Base-by-base conservation (phyloP, 2,888 invertebrate species). In the Hypena proboscidalis region DNA sequence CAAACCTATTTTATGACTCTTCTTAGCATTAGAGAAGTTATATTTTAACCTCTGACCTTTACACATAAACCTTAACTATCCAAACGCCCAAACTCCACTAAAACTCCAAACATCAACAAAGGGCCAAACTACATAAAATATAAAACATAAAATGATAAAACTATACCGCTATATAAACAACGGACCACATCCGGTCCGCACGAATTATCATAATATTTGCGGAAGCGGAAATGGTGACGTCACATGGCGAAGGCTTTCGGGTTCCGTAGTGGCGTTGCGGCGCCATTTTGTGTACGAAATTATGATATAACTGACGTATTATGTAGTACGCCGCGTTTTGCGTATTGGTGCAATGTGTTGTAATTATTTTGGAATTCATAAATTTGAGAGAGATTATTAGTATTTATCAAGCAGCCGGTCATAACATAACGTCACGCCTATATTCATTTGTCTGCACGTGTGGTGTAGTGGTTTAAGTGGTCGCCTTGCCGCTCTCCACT, bases 121-220 rank as follows among this genome's bases (percentile, higher is more conserved):
- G 49, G 42, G 38, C 33, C 4, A 43, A 46, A 40, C 34, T 42
- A 47, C 20, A 49, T 10, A 55, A 38, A 11, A 48, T 45, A 52
- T 48, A 48, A 51, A 53, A 63, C 52, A 59, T 51, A 58, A 60
- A 55, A 58, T 63, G 49, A 63, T 60, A 53, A 60, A 64, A 64
- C 60, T 64, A 63, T 53, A 45, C 48, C 46, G 15, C 30, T 54
- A 47, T 53, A 58, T 64, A 64, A 56, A 65, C 56, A 56, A 57
- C 48, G 36, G 44, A 25, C 20, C 41, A 33, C 58, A 50, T 58
- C 64, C 60, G 64, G 60, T 51, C 60, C 40, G 50, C 27, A 47
- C 50, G 55, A 69, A 70, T 70, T 70, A 70, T 70, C 70, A 70
- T 70, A 70, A 64, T 64, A 64, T 70, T 70, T 67, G 62, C 70